A percentile compares a stretch with the other conserved stretches of the same genome.
phyloP scores from a whole-genome alignment of 2,888 invertebrate species.

The Sarcophaga carnaria region DNA sequence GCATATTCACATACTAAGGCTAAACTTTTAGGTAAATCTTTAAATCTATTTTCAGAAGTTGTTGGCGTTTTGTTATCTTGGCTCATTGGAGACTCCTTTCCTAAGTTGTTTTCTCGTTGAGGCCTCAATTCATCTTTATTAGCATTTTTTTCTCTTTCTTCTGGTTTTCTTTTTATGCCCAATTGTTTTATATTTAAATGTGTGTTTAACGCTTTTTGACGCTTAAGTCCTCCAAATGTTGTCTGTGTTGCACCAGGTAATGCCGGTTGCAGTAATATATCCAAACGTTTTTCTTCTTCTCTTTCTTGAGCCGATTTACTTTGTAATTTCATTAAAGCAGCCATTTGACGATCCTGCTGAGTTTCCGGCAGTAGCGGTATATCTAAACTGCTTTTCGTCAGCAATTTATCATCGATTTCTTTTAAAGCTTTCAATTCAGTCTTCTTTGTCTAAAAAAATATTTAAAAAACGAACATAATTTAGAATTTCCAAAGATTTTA shows the following conservation, averaged over 20 bases:
- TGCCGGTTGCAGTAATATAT: conserved; percentile 84
- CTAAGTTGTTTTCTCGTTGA: background rate
- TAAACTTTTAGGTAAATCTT: conserved; percentile 71
- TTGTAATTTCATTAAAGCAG: conserved; percentile 88
- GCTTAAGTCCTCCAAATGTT: conserved; percentile 84
- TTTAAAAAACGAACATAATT: background rate
- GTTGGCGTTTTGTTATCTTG: background rate
- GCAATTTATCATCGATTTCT: conserved; percentile 86
- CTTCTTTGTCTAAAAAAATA: conserved; percentile 85
- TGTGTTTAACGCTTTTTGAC: conserved; percentile 82
- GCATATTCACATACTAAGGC: conserved; percentile 76
- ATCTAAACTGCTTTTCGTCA: conserved; percentile 89
- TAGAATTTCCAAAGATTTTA: no score
- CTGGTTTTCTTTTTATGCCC: conserved; percentile 78
- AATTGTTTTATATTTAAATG: conserved; percentile 76
- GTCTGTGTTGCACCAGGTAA: conserved; percentile 83
- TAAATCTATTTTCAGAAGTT: conserved; percentile 28
- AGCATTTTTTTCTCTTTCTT: background rate
- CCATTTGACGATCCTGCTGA: conserved; percentile 90
- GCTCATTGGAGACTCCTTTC: background rate
- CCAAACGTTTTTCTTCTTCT: conserved; percentile 82
- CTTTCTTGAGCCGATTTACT: conserved; percentile 86
- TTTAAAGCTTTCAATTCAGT: conserved; percentile 88
- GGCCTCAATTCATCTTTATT: background rate
- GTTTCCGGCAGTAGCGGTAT: conserved; percentile 90